Percentiles rank a stretch among this genome's conserved stretches.
Conservation (phyloP, 1,140 invertebrate genomes). For the Trissolcus basalis region DNA sequence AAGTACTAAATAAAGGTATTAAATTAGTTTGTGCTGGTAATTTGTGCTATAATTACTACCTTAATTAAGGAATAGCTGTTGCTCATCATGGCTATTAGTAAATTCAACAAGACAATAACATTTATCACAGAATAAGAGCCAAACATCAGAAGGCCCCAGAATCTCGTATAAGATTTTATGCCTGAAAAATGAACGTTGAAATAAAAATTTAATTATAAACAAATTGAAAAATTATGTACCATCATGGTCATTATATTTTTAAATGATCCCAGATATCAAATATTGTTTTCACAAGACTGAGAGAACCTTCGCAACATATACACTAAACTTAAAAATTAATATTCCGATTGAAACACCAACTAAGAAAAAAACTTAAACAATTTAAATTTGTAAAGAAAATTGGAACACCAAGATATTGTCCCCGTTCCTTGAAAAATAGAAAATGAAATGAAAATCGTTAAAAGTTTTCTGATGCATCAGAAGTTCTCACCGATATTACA, state of each 20-base stretch:
- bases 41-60: conserved; percentile 69
- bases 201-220: no score
- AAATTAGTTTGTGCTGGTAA: not conserved
- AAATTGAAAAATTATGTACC: no score
- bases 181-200: conserved; percentile 64
- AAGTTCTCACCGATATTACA: no score
- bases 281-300: no score
- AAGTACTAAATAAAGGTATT: not conserved
- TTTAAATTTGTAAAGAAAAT: not conserved
- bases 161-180: conserved; percentile 86
- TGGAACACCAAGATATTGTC: not conserved
- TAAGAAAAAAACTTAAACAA: not conserved
- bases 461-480: no score
- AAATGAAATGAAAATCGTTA: no score
- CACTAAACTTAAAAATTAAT: not conserved
- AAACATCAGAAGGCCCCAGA: conserved; percentile 89
- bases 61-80: conserved; percentile 90
- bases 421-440: no score
- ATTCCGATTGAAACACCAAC: not conserved
- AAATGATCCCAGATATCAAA: no score
- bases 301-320: no score
- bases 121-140: conserved; percentile 90
- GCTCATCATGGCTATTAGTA: conserved; percentile 94
- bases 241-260: no score
- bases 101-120: conserved; percentile 89